phyloP scores from a whole-genome alignment of 2,113 vertebrate species.

The Gnathonemus longibarbis region DNA sequence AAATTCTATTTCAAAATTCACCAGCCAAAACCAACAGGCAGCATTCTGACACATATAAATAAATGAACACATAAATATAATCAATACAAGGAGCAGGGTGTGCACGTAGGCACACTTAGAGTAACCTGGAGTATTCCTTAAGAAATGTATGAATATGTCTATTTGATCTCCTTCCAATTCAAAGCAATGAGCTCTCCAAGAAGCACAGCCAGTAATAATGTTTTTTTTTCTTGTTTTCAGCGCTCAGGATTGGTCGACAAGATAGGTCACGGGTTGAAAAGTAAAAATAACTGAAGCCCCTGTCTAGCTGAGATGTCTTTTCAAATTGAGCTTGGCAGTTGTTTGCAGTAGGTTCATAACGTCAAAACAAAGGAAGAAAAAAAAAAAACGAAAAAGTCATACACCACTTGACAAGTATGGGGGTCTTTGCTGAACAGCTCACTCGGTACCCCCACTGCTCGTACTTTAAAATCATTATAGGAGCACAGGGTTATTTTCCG shows the following conservation, averaged over 20 bases:
- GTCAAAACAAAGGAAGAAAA: slow-evolving; percentile 26
- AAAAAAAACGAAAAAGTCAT: background rate
- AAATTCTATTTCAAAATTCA: background rate
- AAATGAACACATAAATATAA: background rate
- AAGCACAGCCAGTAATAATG: background rate
- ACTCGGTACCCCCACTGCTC: background rate
- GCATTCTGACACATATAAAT: background rate
- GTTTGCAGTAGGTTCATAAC: slow-evolving; percentile 54
- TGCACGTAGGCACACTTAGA: background rate
- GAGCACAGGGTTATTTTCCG: background rate
- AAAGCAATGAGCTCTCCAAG: background rate
- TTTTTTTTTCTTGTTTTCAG: slow-evolving; percentile 16
- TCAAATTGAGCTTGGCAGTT: slow-evolving; percentile 58
- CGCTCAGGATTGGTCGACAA: slow-evolving; percentile 25
- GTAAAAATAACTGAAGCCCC: slow-evolving; percentile 50
- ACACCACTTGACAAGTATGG: background rate
- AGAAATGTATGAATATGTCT: background rate
- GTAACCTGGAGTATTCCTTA: background rate
- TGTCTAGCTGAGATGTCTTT: slow-evolving; percentile 55
- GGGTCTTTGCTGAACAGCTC: slow-evolving; percentile 4
- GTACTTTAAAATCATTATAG: background rate
- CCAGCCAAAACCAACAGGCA: background rate
- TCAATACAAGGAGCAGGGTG: background rate
- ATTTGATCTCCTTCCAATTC: background rate
- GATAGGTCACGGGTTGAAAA: slow-evolving; percentile 4